Base-by-base conservation (phyloP, 2,888 invertebrate genomes). In the Andrena minutula region DNA sequence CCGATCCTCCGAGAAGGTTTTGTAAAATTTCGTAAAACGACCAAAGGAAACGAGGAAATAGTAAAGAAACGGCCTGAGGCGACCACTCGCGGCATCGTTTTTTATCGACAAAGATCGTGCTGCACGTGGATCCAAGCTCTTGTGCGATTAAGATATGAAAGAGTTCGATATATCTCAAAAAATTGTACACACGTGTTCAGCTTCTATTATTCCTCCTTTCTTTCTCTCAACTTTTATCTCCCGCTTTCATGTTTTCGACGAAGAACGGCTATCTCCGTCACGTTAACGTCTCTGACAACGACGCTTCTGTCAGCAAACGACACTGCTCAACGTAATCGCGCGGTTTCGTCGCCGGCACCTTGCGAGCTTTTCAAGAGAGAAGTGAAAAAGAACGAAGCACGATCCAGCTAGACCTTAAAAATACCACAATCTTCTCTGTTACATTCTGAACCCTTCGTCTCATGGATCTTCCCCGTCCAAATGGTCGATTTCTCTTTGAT, bases 91-190 rank as follows among this genome's bases (percentile, higher is more conserved):
- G 72, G 64, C 10, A 61, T 63, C 32, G 41, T 56, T 64, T 26
- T n/a, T 23, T 26, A 64, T 65, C 41, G 56, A 30, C n/a, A 30
- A 69, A 79, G 35, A 6, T 71, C 73, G 77, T 53, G 61, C 65
- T 56, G 32, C 28, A 12, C 53, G 64, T 66, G 61, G 49, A 63
- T 49, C 56, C 16, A 61, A 86, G 74, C 61, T 72, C 61, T 82
- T 79, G 75, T 71, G 85, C 79, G 56, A 80, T 76, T 68, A 56
- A 85, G 58, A 80, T 84, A 73, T 66, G 71, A 77, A 82, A 69
- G 77, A 73, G n/a, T 73, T 77, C 41, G 66, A 71, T 63, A 63
- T 58, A 63, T n/a, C 16, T 64, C 6, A 23, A 65, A 65, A 53
- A 51, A 10, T 73, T 53, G 16, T 28, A 35, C 51, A 32, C 12